Percentiles rank a stretch among this genome's conserved stretches.
These are phyloP conservation scores for Papilio machaon DNA, from an alignment of 1,140 invertebrate species.

Conservation along the genomic window DNA sequence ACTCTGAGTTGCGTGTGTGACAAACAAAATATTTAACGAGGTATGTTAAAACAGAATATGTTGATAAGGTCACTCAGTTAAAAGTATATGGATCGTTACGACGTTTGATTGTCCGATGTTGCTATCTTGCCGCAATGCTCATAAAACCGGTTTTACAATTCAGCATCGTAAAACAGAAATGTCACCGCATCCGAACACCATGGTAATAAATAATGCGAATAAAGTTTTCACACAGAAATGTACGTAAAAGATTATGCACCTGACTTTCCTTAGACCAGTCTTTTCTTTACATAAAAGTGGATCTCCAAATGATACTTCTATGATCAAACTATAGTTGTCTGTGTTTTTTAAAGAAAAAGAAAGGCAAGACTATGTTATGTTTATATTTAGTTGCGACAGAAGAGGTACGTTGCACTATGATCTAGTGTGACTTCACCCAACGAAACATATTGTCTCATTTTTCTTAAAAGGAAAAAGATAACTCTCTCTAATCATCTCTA, in stretches of 20 bases:
- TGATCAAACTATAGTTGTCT: not conserved
- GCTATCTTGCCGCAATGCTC: conserved; percentile 40
- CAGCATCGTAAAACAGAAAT: conserved; percentile 48
- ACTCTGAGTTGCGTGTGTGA: too few species aligned
- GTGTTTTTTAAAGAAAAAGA: not conserved
- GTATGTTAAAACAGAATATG: not conserved
- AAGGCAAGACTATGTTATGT: not conserved
- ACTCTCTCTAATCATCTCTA: not conserved
- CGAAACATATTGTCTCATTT: too few species aligned
- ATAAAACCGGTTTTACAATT: conserved; percentile 50
- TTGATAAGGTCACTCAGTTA: conserved; percentile 5
- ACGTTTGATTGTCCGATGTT: conserved; percentile 12
- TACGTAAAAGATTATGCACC: not conserved
- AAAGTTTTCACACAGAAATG: conserved; percentile 44
- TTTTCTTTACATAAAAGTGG: not conserved
- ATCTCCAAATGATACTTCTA: not conserved
- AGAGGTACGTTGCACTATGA: not conserved
- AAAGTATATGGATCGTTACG: not conserved
- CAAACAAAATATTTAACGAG: conserved; percentile 7
- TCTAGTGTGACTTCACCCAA: not conserved
- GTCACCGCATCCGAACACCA: conserved; percentile 42
- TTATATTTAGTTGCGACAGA: not conserved
- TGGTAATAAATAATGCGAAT: conserved; percentile 49
- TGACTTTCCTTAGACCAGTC: conserved; percentile 16
- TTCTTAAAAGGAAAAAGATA: not conserved